Conservation (phyloP, 2,113 vertebrate species). For the Ceyx melanurus region DNA sequence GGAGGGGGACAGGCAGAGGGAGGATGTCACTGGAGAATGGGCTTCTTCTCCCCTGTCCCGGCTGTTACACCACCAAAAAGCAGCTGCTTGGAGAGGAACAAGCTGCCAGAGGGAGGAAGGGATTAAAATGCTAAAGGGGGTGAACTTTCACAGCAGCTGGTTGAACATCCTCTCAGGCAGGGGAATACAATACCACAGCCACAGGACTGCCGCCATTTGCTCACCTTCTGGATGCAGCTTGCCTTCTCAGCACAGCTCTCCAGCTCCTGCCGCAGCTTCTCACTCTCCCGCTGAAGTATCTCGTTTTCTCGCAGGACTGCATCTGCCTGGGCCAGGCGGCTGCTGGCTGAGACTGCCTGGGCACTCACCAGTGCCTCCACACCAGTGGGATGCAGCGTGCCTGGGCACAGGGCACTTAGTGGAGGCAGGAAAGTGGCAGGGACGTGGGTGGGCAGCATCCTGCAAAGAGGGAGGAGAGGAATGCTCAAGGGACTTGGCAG, state of each 20-base stretch:
- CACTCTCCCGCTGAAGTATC: slow-evolving; percentile 81
- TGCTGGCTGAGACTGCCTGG: slow-evolving; percentile 48
- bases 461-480: slow-evolving; percentile 33
- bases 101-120: neutral
- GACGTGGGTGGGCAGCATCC: slow-evolving; percentile 81
- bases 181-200: rapidly evolving
- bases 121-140: slow-evolving; percentile 4
- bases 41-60: slow-evolving; percentile 55
- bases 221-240: slow-evolving; percentile 90
- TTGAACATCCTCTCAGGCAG: neutral
- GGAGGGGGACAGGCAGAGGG: slow-evolving; percentile 11
- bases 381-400: slow-evolving; percentile 73
- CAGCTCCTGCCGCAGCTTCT: slow-evolving; percentile 79
- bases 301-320: slow-evolving; percentile 86
- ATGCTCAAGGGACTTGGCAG: neutral
- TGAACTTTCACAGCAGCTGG: slow-evolving; percentile 53
- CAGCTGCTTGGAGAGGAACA: slow-evolving; percentile 70
- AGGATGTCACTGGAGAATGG: slow-evolving; percentile 60
- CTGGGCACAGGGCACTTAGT: slow-evolving; percentile 60
- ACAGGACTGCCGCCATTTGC: rapidly evolving
- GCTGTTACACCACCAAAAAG: neutral
- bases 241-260: slow-evolving; percentile 85
- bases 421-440: slow-evolving; percentile 70
- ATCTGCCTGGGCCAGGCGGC: slow-evolving; percentile 79
- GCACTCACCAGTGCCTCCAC: slow-evolving; percentile 70